Base-by-base conservation (phyloP, 30 jellyfish, hydroid and myxozoan species). In the Nemopilema nomurai region DNA sequence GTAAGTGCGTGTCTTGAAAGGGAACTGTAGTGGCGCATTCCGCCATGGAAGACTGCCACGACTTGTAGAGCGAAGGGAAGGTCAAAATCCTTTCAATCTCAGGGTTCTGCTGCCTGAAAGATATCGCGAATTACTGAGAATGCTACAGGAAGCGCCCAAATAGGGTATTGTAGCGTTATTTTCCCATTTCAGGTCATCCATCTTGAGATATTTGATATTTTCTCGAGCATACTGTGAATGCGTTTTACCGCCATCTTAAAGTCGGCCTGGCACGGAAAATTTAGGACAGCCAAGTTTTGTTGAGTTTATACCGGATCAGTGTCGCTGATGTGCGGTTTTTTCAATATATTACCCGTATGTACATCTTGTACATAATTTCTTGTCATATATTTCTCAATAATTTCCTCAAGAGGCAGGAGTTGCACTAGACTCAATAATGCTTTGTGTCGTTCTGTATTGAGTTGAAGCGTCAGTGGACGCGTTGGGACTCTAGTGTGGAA, bases 81-180 rank as follows among this genome's bases (percentile, higher is more conserved):
- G 26, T 21, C 62, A 41, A 68, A 51, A 85, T 85, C 94, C 57
- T 49, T 28, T 75, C 83, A 85, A 76, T 75, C 88, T 29, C 57
- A 51, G 75, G 94, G 77, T 51, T 66, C 84, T 74, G 88, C 82
- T 74, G 86, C 83, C 89, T 27, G 79, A 74, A 75, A 75, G 88
- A 85, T 49, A 49, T 74, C 88, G 51, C 78, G 73, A 76, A 67
- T 85, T 20, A 49, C 41, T 19, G 66, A 75, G 88, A 85, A 85
- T 85, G 94, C 94, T 85, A 76, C 94, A 76, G 88, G 88, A 75
- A 76, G 94, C 72, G 76, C 94, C 94, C 94, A 85, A 85, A 52
- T 74, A 85, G 94, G 94, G 94, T 85, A 85, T 85, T 75, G 94
- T 85, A 85, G 88, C 88, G 88, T 69, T 85, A 85, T 85, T 85